These are phyloP conservation scores for Hypotaenidia okinawae DNA, from an alignment of 2,797 vertebrate genomes.

Conservation along the genomic window DNA sequence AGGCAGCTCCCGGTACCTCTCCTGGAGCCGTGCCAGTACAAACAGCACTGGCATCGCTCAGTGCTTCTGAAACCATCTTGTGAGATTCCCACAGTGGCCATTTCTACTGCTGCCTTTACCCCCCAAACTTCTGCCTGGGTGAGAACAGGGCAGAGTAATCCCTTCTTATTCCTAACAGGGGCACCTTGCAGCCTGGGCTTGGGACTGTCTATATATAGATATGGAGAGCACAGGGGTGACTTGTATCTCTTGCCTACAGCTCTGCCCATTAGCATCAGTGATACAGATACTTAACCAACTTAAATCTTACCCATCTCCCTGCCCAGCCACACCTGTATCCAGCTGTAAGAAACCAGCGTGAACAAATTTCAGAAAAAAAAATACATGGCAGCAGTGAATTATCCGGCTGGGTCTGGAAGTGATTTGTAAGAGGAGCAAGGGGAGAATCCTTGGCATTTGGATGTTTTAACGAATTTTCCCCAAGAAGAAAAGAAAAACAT, in stretches of 20 bases:
- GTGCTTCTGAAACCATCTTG: constrained; percentile 53
- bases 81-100: background rate
- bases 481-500: constrained; percentile 33
- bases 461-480: background rate
- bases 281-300: background rate
- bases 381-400: background rate
- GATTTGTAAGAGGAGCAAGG: constrained; percentile 2
- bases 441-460: constrained; percentile 5
- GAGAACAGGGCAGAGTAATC: background rate
- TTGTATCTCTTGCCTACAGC: background rate
- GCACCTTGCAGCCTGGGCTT: background rate
- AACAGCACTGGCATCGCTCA: constrained; percentile 7
- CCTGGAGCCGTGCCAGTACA: constrained; percentile 26
- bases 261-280: background rate
- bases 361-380: background rate
- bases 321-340: background rate
- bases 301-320: background rate
- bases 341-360: background rate
- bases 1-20: constrained; percentile 3
- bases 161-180: background rate
- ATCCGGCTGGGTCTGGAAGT: constrained; percentile 11
- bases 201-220: background rate
- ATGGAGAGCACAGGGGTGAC: background rate
- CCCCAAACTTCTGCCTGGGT: background rate
- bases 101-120: background rate